These are phyloP conservation scores for Magallana nippona DNA, from an alignment of 2,888 invertebrate species.

Conservation along the genomic window DNA sequence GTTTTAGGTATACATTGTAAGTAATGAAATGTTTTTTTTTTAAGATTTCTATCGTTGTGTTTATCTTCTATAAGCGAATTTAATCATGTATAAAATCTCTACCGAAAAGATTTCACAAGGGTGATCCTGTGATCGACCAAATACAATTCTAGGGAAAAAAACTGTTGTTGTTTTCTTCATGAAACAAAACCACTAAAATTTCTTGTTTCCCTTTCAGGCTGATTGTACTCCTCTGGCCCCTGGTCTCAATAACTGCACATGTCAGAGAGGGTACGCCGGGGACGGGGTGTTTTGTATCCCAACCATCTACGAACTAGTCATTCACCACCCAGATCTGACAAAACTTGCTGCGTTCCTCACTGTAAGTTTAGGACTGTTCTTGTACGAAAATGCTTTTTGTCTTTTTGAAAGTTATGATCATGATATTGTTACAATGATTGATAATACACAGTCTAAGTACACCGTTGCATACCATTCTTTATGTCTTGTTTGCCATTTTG, in stretches of 20 bases:
- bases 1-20: not conserved
- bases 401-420: no score
- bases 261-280: conserved; percentile 63
- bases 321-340: conserved; percentile 58
- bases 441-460: no score
- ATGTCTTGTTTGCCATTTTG: no score
- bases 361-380: conserved; percentile 45
- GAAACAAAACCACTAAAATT: not conserved
- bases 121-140: not conserved
- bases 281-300: conserved; percentile 68
- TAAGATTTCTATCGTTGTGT: no score
- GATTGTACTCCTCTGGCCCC: conserved; percentile 63
- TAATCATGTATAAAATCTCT: no score
- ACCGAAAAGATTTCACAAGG: no score
- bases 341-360: conserved; percentile 54
- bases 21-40: no score
- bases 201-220: conserved; percentile 58
- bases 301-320: conserved; percentile 61
- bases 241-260: conserved; percentile 70
- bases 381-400: no score
- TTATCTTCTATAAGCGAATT: no score
- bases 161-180: not conserved
- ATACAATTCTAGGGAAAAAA: not conserved
- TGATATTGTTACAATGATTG: no score
- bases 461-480: no score